These are phyloP conservation scores for Xenopus petersii DNA, from an alignment of 2,797 vertebrate species.

Conservation along the genomic window DNA sequence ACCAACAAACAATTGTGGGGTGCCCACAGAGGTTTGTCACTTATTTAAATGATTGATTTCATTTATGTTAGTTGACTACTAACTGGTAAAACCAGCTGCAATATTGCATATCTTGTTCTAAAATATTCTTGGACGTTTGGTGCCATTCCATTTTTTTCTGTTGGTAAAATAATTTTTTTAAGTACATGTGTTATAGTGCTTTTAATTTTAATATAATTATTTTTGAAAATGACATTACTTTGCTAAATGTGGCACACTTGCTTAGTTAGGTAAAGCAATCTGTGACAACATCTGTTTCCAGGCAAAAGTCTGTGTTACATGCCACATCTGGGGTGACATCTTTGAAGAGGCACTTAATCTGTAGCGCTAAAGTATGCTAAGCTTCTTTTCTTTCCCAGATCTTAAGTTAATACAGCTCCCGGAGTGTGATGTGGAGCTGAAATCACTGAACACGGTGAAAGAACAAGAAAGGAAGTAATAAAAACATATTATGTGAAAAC, in stretches of 20 bases:
- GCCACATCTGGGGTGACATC: constrained; percentile 65
- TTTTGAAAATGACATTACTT: too few relatives aligned
- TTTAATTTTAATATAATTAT: too few relatives aligned
- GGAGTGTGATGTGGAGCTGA: constrained; percentile 57
- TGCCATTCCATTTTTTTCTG: too few relatives aligned
- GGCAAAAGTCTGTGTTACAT: constrained; percentile 58
- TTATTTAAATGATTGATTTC: too few relatives aligned
- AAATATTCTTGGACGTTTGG: too few relatives aligned
- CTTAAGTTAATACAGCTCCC: constrained; percentile 59
- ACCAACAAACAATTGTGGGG: too few relatives aligned
- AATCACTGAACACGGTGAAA: constrained; percentile 58
- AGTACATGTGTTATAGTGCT: too few relatives aligned
- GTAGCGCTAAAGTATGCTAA: constrained; percentile 61
- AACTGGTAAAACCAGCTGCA: too few relatives aligned
- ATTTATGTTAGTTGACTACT: too few relatives aligned
- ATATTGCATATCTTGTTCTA: too few relatives aligned
- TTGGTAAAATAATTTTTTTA: too few relatives aligned
- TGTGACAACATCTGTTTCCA: constrained; percentile 60
- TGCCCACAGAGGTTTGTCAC: too few relatives aligned
- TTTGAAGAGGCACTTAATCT: constrained; percentile 67
- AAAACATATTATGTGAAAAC: constrained; percentile 52
- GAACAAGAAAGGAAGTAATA: constrained; percentile 61
- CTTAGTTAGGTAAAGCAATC: constrained; percentile 38
- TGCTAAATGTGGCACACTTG: not conserved
- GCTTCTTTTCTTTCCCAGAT: constrained; percentile 64